Conservation (phyloP, 2,797 vertebrate genomes). For the Pseudochaenichthys georgianus region DNA sequence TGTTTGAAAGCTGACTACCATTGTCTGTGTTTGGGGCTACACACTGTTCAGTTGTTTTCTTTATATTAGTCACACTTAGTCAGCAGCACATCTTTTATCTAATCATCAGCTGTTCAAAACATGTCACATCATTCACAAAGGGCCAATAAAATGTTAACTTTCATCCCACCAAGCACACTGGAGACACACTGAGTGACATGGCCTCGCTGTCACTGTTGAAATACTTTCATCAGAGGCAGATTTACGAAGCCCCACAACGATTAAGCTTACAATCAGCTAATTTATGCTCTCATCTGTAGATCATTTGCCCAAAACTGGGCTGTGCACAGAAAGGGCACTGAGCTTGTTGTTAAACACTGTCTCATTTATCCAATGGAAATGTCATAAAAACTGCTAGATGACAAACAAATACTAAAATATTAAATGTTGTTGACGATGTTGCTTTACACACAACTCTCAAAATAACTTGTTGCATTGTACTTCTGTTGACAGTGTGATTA, state of each 20-base stretch:
- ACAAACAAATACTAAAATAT: constrained; percentile 8
- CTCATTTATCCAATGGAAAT: constrained; percentile 22
- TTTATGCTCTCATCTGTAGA: constrained; percentile 40
- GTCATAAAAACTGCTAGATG: not conserved
- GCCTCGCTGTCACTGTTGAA: constrained; percentile 35
- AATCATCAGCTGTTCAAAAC: constrained; percentile 32
- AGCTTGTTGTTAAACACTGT: constrained; percentile 14
- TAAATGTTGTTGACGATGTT: constrained; percentile 11
- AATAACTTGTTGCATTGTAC: constrained; percentile 28
- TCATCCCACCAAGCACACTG: constrained; percentile 21
- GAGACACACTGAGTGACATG: constrained; percentile 31
- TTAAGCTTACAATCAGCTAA: constrained; percentile 39
- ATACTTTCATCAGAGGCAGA: constrained; percentile 39
- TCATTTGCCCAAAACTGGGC: constrained; percentile 33
- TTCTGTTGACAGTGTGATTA: constrained; percentile 16
- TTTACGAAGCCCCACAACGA: constrained; percentile 32
- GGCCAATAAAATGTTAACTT: constrained; percentile 40
- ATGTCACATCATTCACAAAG: constrained; percentile 37
- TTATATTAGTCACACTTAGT: constrained; percentile 33
- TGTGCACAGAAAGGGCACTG: constrained; percentile 20
- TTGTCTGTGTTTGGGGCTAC: constrained; percentile 28
- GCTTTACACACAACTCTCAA: constrained; percentile 14
- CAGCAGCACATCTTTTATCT: constrained; percentile 38
- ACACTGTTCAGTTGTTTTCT: constrained; percentile 35
- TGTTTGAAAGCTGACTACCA: constrained; percentile 27